Evolutionary conservation across 2,888 invertebrate genomes (phyloP), one percentile per base, ranked within the genome.

Genomic region (Tribolium freemani): DNA sequence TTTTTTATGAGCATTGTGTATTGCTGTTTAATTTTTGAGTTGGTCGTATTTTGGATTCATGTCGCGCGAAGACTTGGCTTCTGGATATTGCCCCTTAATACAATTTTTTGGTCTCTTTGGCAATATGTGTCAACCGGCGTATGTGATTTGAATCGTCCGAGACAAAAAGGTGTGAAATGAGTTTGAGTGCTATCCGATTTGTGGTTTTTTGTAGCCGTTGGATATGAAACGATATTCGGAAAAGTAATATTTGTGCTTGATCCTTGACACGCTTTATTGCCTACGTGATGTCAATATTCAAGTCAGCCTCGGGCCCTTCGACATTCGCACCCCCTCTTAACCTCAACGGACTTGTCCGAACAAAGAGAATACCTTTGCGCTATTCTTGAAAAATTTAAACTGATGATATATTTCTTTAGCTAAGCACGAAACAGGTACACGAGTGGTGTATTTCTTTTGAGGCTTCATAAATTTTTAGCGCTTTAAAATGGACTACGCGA

Each of bases 261-360:
- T 82, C 82, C 80, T 78, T 80, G 79, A 81, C 81, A 81, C 81
- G 79, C 80, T 83, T 83, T 84, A 84, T 84, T 83, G 83, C 81
- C 80, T 83, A 83, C 84, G 84, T 83, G 84, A 83, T 81, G 81
- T 83, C 83, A 83, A 83, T 84, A 81, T 83, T 78, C 80, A 80
- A 80, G 75, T 71, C 61, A 53, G 76, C 80, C 73, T 51, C 57
- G 26, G 75, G 78, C 75, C 57, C 63, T 77, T 78, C 74, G 73
- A 73, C 77, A 78, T 80, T n/a, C 79, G 75, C 75, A 74, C 76
- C 73, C 75, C 63, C 68, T 57, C 61, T 46, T 67, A 54, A 31
- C 54, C 66, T 66, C 66, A 11, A 11, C 66, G 54, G 54, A 54
- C 53, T 54, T 53, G 67, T 54, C 66, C 13, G 45, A 54, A 46